These are phyloP conservation scores for Elaeidobius kamerunicus DNA, from an alignment of 2,888 invertebrate genomes.

Conservation along the genomic window DNA sequence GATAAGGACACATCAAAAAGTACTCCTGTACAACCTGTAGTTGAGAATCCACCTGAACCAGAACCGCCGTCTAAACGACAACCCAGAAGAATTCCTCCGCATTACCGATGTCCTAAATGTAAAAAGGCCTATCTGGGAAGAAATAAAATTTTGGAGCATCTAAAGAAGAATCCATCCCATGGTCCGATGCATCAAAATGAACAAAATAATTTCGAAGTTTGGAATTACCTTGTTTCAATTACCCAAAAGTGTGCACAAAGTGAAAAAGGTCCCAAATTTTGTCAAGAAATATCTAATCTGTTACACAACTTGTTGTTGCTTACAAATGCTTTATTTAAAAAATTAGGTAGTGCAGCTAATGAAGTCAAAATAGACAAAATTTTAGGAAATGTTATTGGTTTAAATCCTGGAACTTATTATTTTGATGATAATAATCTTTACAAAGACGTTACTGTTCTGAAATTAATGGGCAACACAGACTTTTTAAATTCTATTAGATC, in stretches of 20 bases:
- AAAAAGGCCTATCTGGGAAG: conserved; percentile 62
- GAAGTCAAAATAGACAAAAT: conserved; percentile 43
- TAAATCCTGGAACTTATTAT: conserved; percentile 43
- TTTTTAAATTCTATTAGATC: conserved; percentile 31
- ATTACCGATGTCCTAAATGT: conserved; percentile 62
- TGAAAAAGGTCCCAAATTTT: conserved; percentile 43
- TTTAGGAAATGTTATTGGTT: conserved; percentile 43
- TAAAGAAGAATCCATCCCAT: conserved; percentile 60
- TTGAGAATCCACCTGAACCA: not conserved
- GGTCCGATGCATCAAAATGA: conserved; percentile 46
- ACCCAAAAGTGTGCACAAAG: conserved; percentile 42
- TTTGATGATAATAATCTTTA: conserved; percentile 44
- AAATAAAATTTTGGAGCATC: conserved; percentile 59
- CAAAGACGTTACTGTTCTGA: conserved; percentile 43
- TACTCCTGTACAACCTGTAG: not conserved
- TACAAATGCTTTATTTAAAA: conserved; percentile 45
- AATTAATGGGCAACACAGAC: conserved; percentile 40
- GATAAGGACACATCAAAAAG: conserved; percentile 31
- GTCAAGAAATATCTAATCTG: conserved; percentile 45
- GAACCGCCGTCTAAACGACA: conserved; percentile 15
- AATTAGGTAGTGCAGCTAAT: conserved; percentile 37
- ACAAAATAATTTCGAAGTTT: conserved; percentile 43
- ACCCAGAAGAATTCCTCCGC: conserved; percentile 46
- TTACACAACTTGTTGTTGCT: conserved; percentile 43
- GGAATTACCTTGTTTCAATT: conserved; percentile 45